Evolutionary conservation across 1,140 invertebrate genomes (phyloP).

Genomic region (Drosophila setifemur): DNA sequence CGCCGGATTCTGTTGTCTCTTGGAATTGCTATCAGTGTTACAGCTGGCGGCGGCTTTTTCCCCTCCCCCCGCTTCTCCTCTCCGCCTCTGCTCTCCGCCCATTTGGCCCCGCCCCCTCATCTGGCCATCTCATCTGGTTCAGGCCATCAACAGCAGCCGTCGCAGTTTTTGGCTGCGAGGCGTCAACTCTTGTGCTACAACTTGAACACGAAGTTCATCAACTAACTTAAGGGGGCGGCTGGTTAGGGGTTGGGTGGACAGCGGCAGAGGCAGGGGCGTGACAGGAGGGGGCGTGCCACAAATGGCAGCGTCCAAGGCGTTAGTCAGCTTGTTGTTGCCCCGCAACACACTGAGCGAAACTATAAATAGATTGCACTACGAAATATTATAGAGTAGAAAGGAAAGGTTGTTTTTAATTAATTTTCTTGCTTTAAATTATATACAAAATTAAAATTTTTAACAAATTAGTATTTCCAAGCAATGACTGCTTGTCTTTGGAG

Average conservation of each 20-base stretch:
- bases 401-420: too few relatives aligned
- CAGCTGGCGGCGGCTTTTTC: constrained; percentile 61
- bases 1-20: constrained; percentile 68
- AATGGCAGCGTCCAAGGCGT: constrained; percentile 73
- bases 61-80: neutral
- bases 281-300: constrained; percentile 40
- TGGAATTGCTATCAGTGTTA: constrained; percentile 80
- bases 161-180: constrained; percentile 66
- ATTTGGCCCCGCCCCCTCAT: neutral
- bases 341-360: constrained; percentile 4
- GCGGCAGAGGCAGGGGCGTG: neutral
- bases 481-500: too few relatives aligned
- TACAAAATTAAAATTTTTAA: too few relatives aligned
- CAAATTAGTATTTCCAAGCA: too few relatives aligned
- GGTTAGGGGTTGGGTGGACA: neutral
- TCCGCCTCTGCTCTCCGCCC: neutral
- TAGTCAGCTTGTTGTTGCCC: constrained; percentile 54
- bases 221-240: constrained; percentile 50
- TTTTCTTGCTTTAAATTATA: too few relatives aligned
- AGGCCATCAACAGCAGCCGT: constrained; percentile 53
- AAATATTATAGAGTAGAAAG: too few relatives aligned
- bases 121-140: constrained; percentile 1
- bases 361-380: neutral
- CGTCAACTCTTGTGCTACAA: constrained; percentile 80
- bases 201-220: constrained; percentile 80